Base-by-base conservation (phyloP, 30 jellyfish, hydroid and myxozoan species). In the Chrysaora quinquecirrha region DNA sequence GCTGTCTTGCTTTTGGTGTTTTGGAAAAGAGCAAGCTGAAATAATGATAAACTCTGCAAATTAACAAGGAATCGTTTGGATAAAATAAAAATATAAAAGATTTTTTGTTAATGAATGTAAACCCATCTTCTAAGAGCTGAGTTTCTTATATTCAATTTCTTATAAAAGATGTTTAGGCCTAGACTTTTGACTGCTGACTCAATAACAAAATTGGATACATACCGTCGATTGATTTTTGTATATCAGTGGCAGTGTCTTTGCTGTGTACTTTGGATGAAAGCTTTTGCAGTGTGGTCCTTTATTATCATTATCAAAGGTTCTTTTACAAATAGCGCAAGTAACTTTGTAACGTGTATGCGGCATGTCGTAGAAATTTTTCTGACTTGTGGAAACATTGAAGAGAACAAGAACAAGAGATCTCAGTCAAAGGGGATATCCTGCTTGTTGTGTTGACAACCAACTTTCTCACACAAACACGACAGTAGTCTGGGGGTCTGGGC, bases 301-400 rank as follows among this genome's bases (percentile, higher is more conserved):
- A 43, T 77, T 77, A 77, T 77, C 88, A 23, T 77, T 77, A 77
- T 77, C 80, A 49, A 77, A 77, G 30, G 88, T 43, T 56, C 31
- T 77, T 56, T 77, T 77, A 49, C 88, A 77, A 64, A 77, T 79
- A 77, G 88, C 80, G 71, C 79, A 77, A 22, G 88, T 77, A 79
- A 77, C 88, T 77, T 77, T 77, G 43, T 77, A 77, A 21, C 79
- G 88, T 30, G 77, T 75, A 56, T 75, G 87, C 33, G 78, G 87
- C 78, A 76, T 73, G 85, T 54, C 58, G 85, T 30, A 71, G 35
- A 71, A n/a, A n/a, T n/a, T n/a, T n/a, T n/a, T n/a, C n/a, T n/a
- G n/a, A n/a, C n/a, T n/a, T n/a, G n/a, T n/a, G n/a, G n/a, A n/a
- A n/a, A n/a, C n/a, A n/a, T n/a, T n/a, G n/a, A n/a, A n/a, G n/a